phyloP scores from a whole-genome alignment of 2,797 vertebrate genomes.

The Intellagama lesueurii region DNA sequence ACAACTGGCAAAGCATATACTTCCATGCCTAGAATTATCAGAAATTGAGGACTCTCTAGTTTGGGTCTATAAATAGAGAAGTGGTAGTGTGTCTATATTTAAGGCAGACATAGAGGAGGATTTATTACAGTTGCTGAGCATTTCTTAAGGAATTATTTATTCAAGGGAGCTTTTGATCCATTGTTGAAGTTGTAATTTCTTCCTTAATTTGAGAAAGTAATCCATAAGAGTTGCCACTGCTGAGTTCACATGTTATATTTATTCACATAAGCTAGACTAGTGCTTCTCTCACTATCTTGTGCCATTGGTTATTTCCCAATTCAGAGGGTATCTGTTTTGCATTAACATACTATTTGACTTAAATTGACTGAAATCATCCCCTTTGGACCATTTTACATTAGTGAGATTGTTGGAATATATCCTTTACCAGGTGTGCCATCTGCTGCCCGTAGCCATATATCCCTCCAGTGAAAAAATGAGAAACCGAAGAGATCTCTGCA shows the following conservation, averaged over 20 bases:
- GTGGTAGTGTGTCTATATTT: slow-evolving; percentile 15
- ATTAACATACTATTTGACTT: slow-evolving; percentile 41
- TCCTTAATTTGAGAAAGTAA: neutral
- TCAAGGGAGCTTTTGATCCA: neutral
- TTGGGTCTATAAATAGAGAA: slow-evolving; percentile 23
- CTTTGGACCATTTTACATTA: slow-evolving; percentile 37
- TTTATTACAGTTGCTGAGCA: neutral
- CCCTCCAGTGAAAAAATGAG: slow-evolving; percentile 22
- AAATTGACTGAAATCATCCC: slow-evolving; percentile 45
- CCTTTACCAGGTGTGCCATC: slow-evolving; percentile 26
- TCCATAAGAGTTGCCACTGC: slow-evolving; percentile 2
- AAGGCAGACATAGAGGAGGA: slow-evolving; percentile 4
- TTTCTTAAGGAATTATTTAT: slow-evolving; percentile 32
- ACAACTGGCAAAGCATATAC: neutral
- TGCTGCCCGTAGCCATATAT: slow-evolving; percentile 24
- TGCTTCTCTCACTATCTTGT: neutral
- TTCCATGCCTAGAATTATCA: neutral
- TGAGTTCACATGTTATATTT: slow-evolving; percentile 24
- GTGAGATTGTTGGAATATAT: slow-evolving; percentile 51
- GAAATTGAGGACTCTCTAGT: neutral
- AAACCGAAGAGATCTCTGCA: neutral
- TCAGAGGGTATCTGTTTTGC: slow-evolving; percentile 24
- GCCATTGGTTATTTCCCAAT: slow-evolving; percentile 20
- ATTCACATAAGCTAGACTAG: slow-evolving; percentile 18
- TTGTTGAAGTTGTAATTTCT: neutral